Base-by-base conservation (phyloP, 1,140 invertebrate genomes). In the Solenopsis fugax region DNA sequence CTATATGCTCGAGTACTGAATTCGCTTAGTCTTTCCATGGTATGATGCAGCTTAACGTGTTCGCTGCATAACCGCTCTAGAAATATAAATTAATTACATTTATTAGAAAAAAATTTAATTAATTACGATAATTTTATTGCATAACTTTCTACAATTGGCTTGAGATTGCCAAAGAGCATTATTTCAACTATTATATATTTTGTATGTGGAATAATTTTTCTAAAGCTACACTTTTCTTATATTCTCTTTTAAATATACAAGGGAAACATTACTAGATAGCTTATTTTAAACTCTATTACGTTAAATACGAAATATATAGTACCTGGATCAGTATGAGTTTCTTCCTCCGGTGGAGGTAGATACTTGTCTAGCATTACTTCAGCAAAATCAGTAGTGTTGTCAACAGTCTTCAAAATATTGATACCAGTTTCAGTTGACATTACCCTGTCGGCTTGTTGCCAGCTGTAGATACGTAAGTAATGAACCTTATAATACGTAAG, bases 401-500 rank as follows among this genome's bases (percentile, higher is more conserved):
- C 93, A 4, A 94, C 90, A 48, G 91, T 93, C 80, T 93, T 90
- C 54, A 94, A 81, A 86, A 94, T 94, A 88, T 90, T 94, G 34
- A 94, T 92, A 73, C 93, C 94, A 12, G 91, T 93, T 73, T 92
- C 91, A 29, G 93, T 94, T 4, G 93, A 94, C 94, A 94, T 94
- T 6, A 94, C 90, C 90, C 85, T 92, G 50, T 94, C 93, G n/a
- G 92, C 93, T 78, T 94, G 91, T 87, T 92, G 91, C 93, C 93
- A 93, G 87, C 94, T 94, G 56, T 93, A 94, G 72, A 93, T 86
- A 86, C 93, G 89, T 72, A 94, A 89, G 76, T 94, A 94, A 88
- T 94, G 91, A 3, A 90, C 92, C 69, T 91, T 94, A 75, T 93
- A 94, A 89, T 93, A 93, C 73, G 93, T 93, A 50, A 89, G 88